Percentiles rank a stretch among this genome's conserved stretches.
These are phyloP conservation scores for Panthera leo DNA, from an alignment of 2,113 vertebrate species.

Conservation along the genomic window DNA sequence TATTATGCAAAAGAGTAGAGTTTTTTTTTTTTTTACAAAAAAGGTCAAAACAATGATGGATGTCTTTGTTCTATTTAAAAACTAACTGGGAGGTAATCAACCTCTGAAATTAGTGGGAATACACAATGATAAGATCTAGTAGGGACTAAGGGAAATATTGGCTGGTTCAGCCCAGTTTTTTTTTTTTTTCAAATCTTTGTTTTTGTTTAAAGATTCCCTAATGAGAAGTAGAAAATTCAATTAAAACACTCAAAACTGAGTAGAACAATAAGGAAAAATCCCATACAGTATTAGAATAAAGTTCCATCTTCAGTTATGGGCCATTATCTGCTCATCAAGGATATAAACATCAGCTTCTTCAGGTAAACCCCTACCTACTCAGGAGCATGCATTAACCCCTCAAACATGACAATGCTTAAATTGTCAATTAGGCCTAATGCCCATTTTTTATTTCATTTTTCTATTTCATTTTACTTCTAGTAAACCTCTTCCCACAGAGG, in stretches of 20 bases:
- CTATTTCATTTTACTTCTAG: neutral
- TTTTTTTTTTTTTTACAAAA: neutral
- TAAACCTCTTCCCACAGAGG: neutral
- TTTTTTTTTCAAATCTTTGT: neutral
- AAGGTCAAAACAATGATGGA: neutral
- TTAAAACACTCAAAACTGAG: neutral
- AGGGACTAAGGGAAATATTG: neutral
- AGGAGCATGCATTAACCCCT: neutral
- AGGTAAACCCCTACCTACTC: neutral
- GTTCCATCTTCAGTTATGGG: neutral
- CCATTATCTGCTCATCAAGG: neutral
- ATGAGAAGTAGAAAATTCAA: neutral
- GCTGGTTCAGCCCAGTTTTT: neutral
- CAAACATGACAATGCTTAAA: neutral
- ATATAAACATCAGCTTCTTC: neutral
- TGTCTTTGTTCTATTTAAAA: neutral
- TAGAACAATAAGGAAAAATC: neutral
- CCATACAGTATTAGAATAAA: neutral
- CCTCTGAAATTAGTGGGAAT: neutral
- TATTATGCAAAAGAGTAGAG: neutral
- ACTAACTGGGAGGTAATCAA: neutral
- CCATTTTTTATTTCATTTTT: neutral
- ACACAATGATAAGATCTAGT: neutral
- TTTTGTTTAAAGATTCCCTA: neutral
- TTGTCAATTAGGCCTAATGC: neutral